phyloP scores from a whole-genome alignment of 2,888 invertebrate species.

The Dascillus cervinus region DNA sequence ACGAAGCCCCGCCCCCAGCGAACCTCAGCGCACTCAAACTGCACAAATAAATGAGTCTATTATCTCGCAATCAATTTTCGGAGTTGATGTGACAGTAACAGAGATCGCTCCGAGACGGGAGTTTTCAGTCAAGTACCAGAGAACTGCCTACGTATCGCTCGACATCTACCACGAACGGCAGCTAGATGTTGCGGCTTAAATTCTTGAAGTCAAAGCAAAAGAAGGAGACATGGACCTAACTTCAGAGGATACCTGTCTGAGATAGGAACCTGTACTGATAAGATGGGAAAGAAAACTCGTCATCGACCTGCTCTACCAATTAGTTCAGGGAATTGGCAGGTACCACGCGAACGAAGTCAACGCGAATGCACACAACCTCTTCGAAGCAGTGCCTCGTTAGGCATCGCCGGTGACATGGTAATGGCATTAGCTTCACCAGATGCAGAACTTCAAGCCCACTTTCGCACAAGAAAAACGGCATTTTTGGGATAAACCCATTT shows the following conservation, averaged over 20 bases:
- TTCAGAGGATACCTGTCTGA: conserved; percentile 20
- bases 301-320: conserved; percentile 21
- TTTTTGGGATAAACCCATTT: too few relatives aligned
- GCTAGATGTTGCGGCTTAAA: too few relatives aligned
- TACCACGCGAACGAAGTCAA: conserved; percentile 26
- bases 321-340: conserved; percentile 24
- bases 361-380: conserved; percentile 25
- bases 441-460: conserved; percentile 26
- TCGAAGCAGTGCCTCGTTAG: conserved; percentile 29
- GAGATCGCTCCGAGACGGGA: conserved; percentile 21
- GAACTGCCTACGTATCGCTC: conserved; percentile 17
- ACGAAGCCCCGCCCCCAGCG: too few relatives aligned
- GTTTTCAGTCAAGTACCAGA: conserved; percentile 16
- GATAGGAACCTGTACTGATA: conserved; percentile 23
- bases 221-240: conserved; percentile 21
- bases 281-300: conserved; percentile 27
- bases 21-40: too few relatives aligned
- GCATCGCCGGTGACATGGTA: conserved; percentile 30
- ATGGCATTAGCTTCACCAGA: conserved; percentile 27
- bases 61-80: conserved; percentile 22
- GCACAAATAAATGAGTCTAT: conserved; percentile 10
- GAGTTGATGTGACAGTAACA: conserved; percentile 18
- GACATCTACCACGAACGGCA: conserved; percentile 25
- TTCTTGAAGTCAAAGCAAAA: conserved; percentile 22
- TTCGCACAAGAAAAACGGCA: conserved; percentile 22